Evolutionary conservation across 2,113 vertebrate species (phyloP).

Genomic region (Hippolais icterina): DNA sequence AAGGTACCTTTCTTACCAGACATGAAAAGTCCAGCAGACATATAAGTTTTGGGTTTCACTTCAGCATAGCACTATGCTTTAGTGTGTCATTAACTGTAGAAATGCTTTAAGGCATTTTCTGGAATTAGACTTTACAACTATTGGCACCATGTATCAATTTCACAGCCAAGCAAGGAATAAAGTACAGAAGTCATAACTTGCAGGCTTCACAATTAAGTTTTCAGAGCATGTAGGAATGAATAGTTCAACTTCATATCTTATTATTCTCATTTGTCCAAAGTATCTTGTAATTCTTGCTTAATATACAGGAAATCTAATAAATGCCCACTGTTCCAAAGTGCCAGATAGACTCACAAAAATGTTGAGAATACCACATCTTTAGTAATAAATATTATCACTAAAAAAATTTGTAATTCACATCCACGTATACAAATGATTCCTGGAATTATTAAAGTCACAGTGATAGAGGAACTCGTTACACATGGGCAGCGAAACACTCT

Average conservation of each 20-base stretch:
- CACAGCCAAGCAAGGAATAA: background rate
- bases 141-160: background rate
- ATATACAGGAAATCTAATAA: background rate
- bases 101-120: background rate
- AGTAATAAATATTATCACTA: background rate
- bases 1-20: background rate
- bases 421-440: background rate
- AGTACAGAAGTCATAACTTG: background rate
- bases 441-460: background rate
- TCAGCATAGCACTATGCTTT: background rate
- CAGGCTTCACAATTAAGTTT: background rate
- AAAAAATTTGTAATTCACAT: background rate
- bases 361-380: background rate
- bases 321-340: background rate
- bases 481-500: background rate
- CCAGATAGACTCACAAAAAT: background rate
- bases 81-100: background rate
- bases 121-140: background rate
- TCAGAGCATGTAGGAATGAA: background rate
- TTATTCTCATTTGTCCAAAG: background rate
- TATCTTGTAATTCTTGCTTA: background rate
- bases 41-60: background rate
- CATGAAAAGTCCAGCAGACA: background rate
- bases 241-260: background rate
- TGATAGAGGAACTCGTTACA: background rate